These are phyloP conservation scores for Drosophila sordidula DNA, from an alignment of 2,888 invertebrate species.

Conservation along the genomic window DNA sequence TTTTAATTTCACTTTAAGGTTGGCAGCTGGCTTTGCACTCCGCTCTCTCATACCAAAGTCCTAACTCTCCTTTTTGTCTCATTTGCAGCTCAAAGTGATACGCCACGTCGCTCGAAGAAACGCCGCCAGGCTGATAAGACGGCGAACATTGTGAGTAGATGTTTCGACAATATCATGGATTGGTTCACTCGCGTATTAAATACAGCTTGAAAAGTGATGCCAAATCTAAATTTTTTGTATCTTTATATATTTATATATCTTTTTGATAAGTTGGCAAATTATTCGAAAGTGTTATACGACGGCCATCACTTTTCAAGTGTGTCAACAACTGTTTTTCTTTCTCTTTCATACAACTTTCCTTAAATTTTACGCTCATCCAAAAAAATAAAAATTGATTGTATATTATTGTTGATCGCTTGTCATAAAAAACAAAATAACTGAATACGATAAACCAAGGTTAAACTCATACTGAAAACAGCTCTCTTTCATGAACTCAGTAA, in stretches of 20 bases:
- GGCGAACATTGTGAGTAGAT: slow-evolving; percentile 87
- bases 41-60: neutral
- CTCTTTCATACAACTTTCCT: slow-evolving; percentile 47
- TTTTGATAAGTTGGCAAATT: slow-evolving; percentile 2
- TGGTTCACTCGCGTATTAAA: slow-evolving; percentile 46
- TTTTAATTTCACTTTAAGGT: neutral
- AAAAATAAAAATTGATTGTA: slow-evolving; percentile 45
- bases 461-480: slow-evolving; percentile 82
- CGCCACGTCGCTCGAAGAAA: slow-evolving; percentile 86
- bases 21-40: neutral
- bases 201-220: slow-evolving; percentile 72
- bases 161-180: slow-evolving; percentile 58
- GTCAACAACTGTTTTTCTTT: slow-evolving; percentile 24
- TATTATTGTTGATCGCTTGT: slow-evolving; percentile 58
- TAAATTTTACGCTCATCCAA: slow-evolving; percentile 27
- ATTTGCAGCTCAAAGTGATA: slow-evolving; percentile 83
- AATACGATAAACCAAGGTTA: slow-evolving; percentile 72
- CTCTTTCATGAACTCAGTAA: slow-evolving; percentile 81
- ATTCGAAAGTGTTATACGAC: slow-evolving; percentile 1
- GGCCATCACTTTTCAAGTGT: slow-evolving; percentile 68
- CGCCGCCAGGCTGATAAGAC: slow-evolving; percentile 88
- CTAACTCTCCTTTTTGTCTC: slow-evolving; percentile 6
- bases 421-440: slow-evolving; percentile 39
- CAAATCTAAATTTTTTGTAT: slow-evolving; percentile 9
- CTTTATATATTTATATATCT: neutral